Conservation (phyloP, 2,888 invertebrate genomes). For the Rugalucina vietnamica region DNA sequence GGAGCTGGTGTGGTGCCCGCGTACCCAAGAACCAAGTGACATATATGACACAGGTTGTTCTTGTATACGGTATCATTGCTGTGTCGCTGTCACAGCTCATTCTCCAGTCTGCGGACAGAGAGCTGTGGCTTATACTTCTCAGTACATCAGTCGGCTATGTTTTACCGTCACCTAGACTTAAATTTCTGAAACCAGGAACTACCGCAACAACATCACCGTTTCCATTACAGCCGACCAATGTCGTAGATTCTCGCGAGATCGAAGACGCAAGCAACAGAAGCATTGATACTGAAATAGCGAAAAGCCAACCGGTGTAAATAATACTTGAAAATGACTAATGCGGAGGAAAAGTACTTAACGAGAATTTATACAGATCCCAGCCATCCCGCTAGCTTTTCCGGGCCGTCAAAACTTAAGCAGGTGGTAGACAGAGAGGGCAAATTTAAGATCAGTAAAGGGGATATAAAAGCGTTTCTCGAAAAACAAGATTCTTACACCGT, state of each 20-base stretch:
- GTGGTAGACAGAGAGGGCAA: background rate
- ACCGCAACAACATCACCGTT: background rate
- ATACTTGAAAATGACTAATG: background rate
- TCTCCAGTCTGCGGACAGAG: background rate
- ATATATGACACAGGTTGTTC: background rate
- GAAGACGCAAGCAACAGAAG: background rate
- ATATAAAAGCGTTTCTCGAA: background rate
- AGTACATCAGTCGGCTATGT: background rate
- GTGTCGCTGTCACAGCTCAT: background rate
- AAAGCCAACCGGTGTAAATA: background rate
- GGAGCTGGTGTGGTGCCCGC: conserved; percentile 5
- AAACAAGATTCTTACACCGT: conserved; percentile 14
- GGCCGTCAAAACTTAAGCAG: background rate
- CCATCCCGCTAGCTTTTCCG: background rate
- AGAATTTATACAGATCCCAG: background rate
- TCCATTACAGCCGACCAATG: background rate
- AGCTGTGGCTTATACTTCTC: background rate
- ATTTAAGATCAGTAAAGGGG: background rate
- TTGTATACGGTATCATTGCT: background rate
- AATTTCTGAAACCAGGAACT: background rate
- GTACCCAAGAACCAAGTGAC: conserved; percentile 7
- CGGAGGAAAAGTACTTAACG: background rate
- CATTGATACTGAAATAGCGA: background rate
- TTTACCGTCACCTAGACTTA: background rate
- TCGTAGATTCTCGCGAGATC: background rate